A percentile compares a stretch with the other conserved stretches of the same genome.
phyloP scores from a whole-genome alignment of 1,140 invertebrate genomes.

The Heliconius hermathena region DNA sequence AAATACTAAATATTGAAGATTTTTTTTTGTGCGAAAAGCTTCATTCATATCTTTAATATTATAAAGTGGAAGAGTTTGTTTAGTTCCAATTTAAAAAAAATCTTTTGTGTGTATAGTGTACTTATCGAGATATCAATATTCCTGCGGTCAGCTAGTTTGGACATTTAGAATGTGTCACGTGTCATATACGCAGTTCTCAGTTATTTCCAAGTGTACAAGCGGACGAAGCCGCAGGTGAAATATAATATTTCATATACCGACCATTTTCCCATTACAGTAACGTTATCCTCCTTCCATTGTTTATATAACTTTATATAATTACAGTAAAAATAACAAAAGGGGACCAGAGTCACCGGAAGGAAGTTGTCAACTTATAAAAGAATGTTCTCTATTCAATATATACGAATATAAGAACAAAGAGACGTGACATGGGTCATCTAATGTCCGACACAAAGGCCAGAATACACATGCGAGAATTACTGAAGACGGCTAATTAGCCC shows the following conservation, averaged over 20 bases:
- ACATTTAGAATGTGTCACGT: too few relatives aligned
- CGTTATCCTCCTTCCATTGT: not conserved
- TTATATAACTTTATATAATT: not conserved
- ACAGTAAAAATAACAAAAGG: not conserved
- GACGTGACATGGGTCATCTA: not conserved
- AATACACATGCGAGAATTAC: constrained; percentile 19
- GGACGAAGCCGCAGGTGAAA: too few relatives aligned
- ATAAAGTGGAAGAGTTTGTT: too few relatives aligned
- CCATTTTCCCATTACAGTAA: not conserved
- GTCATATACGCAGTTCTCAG: too few relatives aligned
- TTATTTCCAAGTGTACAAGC: too few relatives aligned
- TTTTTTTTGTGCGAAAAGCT: too few relatives aligned
- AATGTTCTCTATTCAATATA: not conserved
- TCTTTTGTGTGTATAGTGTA: too few relatives aligned
- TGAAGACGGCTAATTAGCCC: constrained; percentile 27
- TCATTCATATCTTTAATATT: too few relatives aligned
- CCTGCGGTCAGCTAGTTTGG: too few relatives aligned
- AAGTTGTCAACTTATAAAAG: not conserved
- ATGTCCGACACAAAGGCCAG: not conserved
- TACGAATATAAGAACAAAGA: not conserved
- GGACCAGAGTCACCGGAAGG: not conserved
- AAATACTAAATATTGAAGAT: not conserved
- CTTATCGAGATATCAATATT: too few relatives aligned
- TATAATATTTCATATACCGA: not conserved
- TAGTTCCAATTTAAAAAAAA: too few relatives aligned